Conservation (phyloP, 2,888 invertebrate species). For the Tolmerus cingulatus region DNA sequence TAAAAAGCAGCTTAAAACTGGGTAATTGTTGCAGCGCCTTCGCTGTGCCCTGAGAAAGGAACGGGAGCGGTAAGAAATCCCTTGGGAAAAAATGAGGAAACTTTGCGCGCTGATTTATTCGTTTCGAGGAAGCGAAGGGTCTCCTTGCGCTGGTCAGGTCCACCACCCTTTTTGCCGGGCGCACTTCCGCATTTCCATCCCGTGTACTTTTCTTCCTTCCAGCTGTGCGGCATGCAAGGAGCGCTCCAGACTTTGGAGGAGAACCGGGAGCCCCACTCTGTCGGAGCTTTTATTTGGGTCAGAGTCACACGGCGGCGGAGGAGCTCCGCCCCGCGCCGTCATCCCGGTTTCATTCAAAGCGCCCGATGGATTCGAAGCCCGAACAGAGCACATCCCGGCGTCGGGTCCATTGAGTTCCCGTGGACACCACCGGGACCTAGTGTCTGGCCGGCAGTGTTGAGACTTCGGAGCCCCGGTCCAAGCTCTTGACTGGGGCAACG, state of each 20-base stretch:
- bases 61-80: background rate
- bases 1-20: background rate
- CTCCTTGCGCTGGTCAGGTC: constrained; percentile 17
- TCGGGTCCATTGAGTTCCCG: background rate
- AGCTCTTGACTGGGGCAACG: background rate
- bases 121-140: background rate
- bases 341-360: background rate
- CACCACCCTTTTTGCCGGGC: background rate
- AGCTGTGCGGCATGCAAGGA: background rate
- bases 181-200: background rate
- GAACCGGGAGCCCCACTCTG: background rate
- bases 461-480: background rate
- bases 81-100: background rate
- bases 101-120: background rate
- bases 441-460: background rate
- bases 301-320: background rate
- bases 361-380: background rate
- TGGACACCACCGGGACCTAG: background rate
- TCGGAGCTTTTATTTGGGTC: background rate
- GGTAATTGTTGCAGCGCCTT: background rate
- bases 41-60: background rate
- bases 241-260: background rate
- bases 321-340: background rate
- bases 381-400: background rate
- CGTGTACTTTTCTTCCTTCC: background rate